Evolutionary conservation across 2,888 invertebrate genomes (phyloP).

Genomic region (Cremastobaeus sp.): DNA sequence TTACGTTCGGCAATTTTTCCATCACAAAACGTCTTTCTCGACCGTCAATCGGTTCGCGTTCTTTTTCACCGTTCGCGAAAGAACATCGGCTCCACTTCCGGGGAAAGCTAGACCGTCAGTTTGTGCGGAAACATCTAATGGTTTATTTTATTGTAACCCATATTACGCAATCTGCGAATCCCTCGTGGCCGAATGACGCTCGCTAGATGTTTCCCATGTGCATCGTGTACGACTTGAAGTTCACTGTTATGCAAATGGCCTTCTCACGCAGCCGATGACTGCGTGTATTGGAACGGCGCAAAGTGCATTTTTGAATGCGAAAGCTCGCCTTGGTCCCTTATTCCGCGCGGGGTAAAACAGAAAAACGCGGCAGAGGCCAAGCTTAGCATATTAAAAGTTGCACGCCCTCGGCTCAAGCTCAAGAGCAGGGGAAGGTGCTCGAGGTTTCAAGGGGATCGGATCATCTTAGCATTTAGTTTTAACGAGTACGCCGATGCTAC

Average conservation of each 20-base stretch:
- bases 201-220: slow-evolving; percentile 56
- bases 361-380: slow-evolving; percentile 52
- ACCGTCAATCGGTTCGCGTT: not conserved
- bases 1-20: not conserved
- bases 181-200: slow-evolving; percentile 25
- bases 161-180: slow-evolving; percentile 32
- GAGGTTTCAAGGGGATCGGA: slow-evolving; percentile 67
- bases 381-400: slow-evolving; percentile 62
- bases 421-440: slow-evolving; percentile 59
- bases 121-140: slow-evolving; percentile 19
- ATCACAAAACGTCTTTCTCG: not conserved
- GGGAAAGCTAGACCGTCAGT: not conserved
- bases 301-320: slow-evolving; percentile 61
- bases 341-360: slow-evolving; percentile 42
- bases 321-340: slow-evolving; percentile 40
- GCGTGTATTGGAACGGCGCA: slow-evolving; percentile 48
- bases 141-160: slow-evolving; percentile 31
- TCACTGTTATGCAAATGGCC: slow-evolving; percentile 60
- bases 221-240: slow-evolving; percentile 40
- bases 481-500: slow-evolving; percentile 60
- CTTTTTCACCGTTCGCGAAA: not conserved
- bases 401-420: slow-evolving; percentile 51
- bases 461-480: slow-evolving; percentile 65
- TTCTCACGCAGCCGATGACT: slow-evolving; percentile 59
- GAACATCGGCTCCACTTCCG: not conserved